A percentile compares a stretch with the other conserved stretches of the same genome.
These are phyloP conservation scores for Xenopus petersii DNA, from an alignment of 2,797 vertebrate species.

Conservation along the genomic window DNA sequence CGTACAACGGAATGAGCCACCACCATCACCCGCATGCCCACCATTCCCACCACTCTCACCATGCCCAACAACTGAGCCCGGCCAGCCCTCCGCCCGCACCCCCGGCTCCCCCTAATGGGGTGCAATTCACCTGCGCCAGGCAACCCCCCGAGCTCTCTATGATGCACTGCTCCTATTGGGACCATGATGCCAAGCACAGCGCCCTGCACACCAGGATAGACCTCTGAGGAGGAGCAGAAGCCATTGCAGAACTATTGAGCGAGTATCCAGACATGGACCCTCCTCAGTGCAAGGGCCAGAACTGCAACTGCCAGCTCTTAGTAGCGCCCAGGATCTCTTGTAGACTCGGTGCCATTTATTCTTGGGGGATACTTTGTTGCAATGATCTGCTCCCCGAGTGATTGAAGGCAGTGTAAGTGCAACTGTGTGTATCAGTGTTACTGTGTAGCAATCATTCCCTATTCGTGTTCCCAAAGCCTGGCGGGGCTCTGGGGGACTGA, in stretches of 20 bases:
- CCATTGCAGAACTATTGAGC: constrained; percentile 20
- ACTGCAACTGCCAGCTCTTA: constrained; percentile 15
- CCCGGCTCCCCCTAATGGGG: constrained; percentile 77
- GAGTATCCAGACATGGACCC: background rate
- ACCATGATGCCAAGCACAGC: constrained; percentile 92
- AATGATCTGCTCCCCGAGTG: constrained; percentile 32
- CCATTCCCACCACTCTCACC: constrained; percentile 71
- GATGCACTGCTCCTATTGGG: constrained; percentile 98
- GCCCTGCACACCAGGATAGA: constrained; percentile 83
- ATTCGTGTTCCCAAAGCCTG: too few species aligned
- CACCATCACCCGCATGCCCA: constrained; percentile 81
- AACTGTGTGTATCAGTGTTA: constrained; percentile 35
- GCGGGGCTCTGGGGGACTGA: too few species aligned
- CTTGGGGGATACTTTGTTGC: constrained; percentile 32
- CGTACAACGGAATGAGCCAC: constrained; percentile 91
- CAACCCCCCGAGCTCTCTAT: constrained; percentile 92
- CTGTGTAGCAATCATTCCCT: background rate
- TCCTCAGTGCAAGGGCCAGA: background rate
- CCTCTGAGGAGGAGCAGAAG: constrained; percentile 57
- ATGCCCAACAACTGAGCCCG: constrained; percentile 82
- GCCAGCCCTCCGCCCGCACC: constrained; percentile 81
- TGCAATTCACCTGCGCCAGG: constrained; percentile 91
- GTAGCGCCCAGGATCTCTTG: constrained; percentile 31
- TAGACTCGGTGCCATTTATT: constrained; percentile 33
- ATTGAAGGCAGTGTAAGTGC: constrained; percentile 51